These are phyloP conservation scores for Amblyteles armatorius DNA, from an alignment of 2,888 invertebrate species.

Conservation along the genomic window DNA sequence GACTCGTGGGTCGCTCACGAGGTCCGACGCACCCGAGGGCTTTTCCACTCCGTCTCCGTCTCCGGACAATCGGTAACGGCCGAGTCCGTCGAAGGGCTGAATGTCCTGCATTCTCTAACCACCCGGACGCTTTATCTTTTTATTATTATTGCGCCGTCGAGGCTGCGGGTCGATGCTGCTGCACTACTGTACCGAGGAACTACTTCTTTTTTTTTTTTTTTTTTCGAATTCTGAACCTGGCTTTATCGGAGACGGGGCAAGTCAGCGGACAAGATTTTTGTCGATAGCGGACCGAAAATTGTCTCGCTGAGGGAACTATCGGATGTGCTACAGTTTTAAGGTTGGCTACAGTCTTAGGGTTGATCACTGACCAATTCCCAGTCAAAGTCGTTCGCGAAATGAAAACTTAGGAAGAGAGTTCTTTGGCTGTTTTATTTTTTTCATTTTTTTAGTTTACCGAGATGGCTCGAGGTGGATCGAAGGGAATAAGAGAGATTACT, in stretches of 20 bases:
- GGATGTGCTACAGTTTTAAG: too few relatives aligned
- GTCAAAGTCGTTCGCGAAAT: background rate
- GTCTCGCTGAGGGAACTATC: background rate
- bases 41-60: slow-evolving; percentile 64
- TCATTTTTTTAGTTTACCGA: background rate
- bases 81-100: slow-evolving; percentile 77
- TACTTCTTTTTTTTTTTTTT: background rate
- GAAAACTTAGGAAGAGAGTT: too few relatives aligned
- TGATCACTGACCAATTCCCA: background rate
- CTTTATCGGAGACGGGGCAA: background rate
- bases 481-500: slow-evolving; percentile 18
- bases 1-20: slow-evolving; percentile 47
- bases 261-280: background rate
- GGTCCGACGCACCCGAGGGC: slow-evolving; percentile 67
- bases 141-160: slow-evolving; percentile 84
- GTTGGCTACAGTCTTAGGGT: background rate
- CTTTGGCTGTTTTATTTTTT: too few relatives aligned
- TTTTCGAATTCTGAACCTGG: background rate
- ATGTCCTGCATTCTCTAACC: slow-evolving; percentile 52
- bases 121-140: slow-evolving; percentile 83
- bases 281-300: background rate
- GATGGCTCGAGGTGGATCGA: background rate
- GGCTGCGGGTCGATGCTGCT: slow-evolving; percentile 74
- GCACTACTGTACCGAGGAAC: background rate
- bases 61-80: slow-evolving; percentile 76